Base-by-base conservation (phyloP, 2,113 vertebrate species). In the Ursus arctos region DNA sequence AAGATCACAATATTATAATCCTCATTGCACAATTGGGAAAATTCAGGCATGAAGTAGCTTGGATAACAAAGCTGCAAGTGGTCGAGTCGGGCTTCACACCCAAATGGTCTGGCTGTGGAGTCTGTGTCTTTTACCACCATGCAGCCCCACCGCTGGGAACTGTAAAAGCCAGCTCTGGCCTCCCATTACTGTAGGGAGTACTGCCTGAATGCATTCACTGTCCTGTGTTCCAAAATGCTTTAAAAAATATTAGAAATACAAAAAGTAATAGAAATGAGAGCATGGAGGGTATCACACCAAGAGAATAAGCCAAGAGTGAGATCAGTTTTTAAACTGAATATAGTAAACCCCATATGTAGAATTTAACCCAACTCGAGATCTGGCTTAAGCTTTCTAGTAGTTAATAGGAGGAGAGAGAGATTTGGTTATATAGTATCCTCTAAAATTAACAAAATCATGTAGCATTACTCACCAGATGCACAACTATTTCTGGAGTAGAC, bases 11-110 rank as follows among this genome's bases (percentile, higher is more conserved):
- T 77, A 59, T 63, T 65, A 4, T 26, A 49, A 81, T 88, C 12
- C 2, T 86, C 18, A 59, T 51, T 94, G 67, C 84, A 51, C 21
- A 74, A 77, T 55, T 97, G 63, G 33, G 77, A 40, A 92, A 57
- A 31, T 0, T 0, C 49, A 59, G 16, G 59, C 14, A 9, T 12
- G 61, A 92, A 77, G 9, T 69, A 51, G 59, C 33, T 65, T 83
- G 26, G 19, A 11, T 21, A 71, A 31, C 10, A 57, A 2, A 53
- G 22, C 13, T 40, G 10, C 9, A 92, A 83, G 22, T 53, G 43
- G 6, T 13, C 82, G 31, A 74, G 63, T 14, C 0, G 6, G 67
- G 2, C 19, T 40, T 76, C 57, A 51, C 69, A 47, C 2, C 11
- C 24, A 59, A 40, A 43, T 12, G 7, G 0, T 22, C 11, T 65